Percentiles rank a stretch among this genome's conserved stretches.
phyloP scores from a whole-genome alignment of 2,888 invertebrate genomes.

The Camptogramma bilineatum region DNA sequence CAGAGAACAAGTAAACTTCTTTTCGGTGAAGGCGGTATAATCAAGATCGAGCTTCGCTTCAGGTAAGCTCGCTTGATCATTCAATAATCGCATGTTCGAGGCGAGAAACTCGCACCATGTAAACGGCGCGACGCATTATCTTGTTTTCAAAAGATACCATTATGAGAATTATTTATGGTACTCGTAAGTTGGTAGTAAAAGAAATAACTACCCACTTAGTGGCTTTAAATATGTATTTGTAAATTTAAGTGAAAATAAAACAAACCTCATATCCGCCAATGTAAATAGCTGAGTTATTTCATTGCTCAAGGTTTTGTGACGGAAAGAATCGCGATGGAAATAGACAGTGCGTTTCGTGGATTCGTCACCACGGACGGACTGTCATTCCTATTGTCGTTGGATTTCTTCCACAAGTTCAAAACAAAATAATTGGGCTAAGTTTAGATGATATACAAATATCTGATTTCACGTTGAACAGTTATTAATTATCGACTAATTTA shows the following conservation, averaged over 20 bases:
- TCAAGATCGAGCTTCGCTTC: too few species aligned
- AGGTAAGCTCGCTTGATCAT: too few species aligned
- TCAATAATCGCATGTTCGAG: too few species aligned
- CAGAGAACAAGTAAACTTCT: too few species aligned
- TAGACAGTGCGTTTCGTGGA: conserved; percentile 51
- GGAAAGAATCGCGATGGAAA: conserved; percentile 54
- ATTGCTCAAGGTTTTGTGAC: conserved; percentile 55
- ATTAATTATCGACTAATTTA: not conserved
- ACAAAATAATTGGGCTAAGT: conserved; percentile 34
- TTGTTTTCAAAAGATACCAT: not conserved
- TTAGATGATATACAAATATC: not conserved
- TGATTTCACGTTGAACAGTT: not conserved
- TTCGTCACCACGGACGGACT: conserved; percentile 51
- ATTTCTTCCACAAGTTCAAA: conserved; percentile 38
- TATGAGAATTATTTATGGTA: not conserved
- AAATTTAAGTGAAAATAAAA: conserved; percentile 42
- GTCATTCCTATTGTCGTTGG: conserved; percentile 48
- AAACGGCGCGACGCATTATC: too few species aligned
- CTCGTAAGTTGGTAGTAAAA: conserved; percentile 3
- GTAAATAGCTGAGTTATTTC: conserved; percentile 52
- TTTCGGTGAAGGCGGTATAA: too few species aligned
- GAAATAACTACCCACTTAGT: conserved; percentile 34
- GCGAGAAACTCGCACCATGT: too few species aligned
- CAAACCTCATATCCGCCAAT: conserved; percentile 45
- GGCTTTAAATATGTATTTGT: conserved; percentile 37